These are phyloP conservation scores for Drosophila prolongata DNA, from an alignment of 2,888 invertebrate species.

Conservation along the genomic window DNA sequence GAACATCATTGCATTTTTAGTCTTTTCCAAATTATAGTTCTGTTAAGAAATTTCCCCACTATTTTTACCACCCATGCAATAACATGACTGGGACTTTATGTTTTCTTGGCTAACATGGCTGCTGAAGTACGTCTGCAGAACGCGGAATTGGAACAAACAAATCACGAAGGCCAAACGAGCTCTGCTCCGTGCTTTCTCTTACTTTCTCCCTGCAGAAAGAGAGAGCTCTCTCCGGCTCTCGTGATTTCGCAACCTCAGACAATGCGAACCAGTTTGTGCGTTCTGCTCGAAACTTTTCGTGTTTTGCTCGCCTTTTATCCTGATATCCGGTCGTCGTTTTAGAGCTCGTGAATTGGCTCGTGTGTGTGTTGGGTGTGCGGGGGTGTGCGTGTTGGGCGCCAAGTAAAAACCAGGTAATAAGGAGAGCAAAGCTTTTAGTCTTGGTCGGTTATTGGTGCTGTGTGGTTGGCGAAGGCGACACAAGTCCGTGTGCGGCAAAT, in stretches of 20 bases:
- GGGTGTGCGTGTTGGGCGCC: constrained; percentile 36
- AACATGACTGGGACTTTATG: constrained; percentile 6
- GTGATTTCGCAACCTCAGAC: constrained; percentile 61
- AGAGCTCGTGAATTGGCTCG: constrained; percentile 53
- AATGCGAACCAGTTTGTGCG: constrained; percentile 65
- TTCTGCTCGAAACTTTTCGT: constrained; percentile 23
- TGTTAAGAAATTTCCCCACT: constrained; percentile 56
- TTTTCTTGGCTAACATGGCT: not conserved
- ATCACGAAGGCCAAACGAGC: constrained; percentile 12
- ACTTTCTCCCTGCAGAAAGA: not conserved
- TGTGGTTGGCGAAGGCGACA: constrained; percentile 79
- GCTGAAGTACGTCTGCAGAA: not conserved
- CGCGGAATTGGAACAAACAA: constrained; percentile 60
- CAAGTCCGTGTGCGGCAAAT: constrained; percentile 47
- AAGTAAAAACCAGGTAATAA: constrained; percentile 81
- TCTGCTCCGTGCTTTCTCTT: constrained; percentile 14
- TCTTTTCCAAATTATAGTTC: not conserved
- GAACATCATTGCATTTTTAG: too few species aligned
- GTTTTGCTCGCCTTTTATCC: constrained; percentile 42
- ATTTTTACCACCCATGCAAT: constrained; percentile 34
- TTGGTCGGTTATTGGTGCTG: constrained; percentile 82
- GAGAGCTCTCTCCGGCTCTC: not conserved
- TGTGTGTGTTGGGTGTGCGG: constrained; percentile 50
- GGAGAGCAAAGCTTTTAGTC: constrained; percentile 83
- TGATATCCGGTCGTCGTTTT: constrained; percentile 53